These are phyloP conservation scores for Dioctria rufipes DNA, from an alignment of 2,888 invertebrate species.

Conservation along the genomic window DNA sequence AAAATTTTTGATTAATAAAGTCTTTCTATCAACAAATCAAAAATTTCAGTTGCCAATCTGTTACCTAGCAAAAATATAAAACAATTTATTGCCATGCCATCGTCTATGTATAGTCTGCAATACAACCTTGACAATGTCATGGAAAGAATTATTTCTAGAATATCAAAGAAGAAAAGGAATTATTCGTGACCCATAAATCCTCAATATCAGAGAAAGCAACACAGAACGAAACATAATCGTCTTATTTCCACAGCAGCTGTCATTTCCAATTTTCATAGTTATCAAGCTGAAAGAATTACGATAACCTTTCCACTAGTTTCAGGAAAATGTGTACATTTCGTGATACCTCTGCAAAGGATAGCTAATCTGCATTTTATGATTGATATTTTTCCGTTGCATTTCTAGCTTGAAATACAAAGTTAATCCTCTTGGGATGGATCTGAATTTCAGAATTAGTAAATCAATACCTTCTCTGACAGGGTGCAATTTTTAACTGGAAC, in stretches of 20 bases:
- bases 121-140: too few species aligned
- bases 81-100: too few species aligned
- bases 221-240: neutral
- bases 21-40: too few species aligned
- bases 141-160: too few species aligned
- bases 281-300: slow-evolving; percentile 21
- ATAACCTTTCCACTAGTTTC: neutral
- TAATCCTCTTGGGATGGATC: neutral
- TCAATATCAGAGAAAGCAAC: too few species aligned
- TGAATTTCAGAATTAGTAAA: neutral
- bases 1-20: too few species aligned
- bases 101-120: too few species aligned
- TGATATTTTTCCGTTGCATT: slow-evolving; percentile 12
- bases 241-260: slow-evolving; percentile 25
- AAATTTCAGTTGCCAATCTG: too few species aligned
- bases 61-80: too few species aligned
- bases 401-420: slow-evolving; percentile 7
- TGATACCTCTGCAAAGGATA: neutral
- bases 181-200: too few species aligned
- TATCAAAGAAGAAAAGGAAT: too few species aligned
- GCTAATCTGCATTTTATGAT: slow-evolving; percentile 32
- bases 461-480: neutral
- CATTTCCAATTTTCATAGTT: slow-evolving; percentile 33
- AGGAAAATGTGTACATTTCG: neutral
- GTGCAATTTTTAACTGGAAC: neutral